Base-by-base conservation (phyloP, 2,888 invertebrate species). In the Sympetrum striolatum region DNA sequence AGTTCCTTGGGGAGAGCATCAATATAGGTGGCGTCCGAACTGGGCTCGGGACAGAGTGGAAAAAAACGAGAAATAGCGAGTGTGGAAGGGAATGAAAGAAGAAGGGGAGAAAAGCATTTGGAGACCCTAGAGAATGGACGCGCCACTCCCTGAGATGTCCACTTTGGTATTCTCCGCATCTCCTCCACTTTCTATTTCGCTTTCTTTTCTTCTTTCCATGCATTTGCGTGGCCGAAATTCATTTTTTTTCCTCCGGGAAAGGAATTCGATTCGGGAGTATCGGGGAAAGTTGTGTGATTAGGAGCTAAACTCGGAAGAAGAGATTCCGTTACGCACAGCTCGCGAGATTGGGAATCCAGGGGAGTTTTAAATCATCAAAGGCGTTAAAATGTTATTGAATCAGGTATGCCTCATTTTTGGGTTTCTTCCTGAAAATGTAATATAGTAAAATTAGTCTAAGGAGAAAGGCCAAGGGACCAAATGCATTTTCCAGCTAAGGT, bases 21-120 rank as follows among this genome's bases (percentile, higher is more conserved):
- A 86, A 86, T 86, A 86, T 86, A 86, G 86, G 86, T 86, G 12
- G 86, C 60, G 86, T 86, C 86, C 86, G 86, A 86, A 39, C 82
- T 60, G 82, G 58, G 82, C 15, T 25, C 12, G 81, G 81, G 53
- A 82, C 35, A 58, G 82, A 82, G 48, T 31, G 81, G 48, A 81
- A 81, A 48, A 44, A 81, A 48, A 58, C 22, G 12, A 58, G 58
- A 58, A 82, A 35, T 53, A 53, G 82, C 22, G 25, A 15, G 81
- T 12, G 80, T 31, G 44, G 81, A 58, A 22, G 82, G 82, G 35
- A 53, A 31, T 25, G 82, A 18, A 53, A n/a, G 80, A 53, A 81
- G 53, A 48, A 48, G 22, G 82, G n/a, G 82, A 31, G 82, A 82
- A 82, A 82, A 82, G 82, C 35, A 82, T 82, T 82, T 58, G 12